Evolutionary conservation across 2,797 vertebrate genomes (phyloP), one percentile per base, ranked within the genome.

Genomic region (Borostomias antarcticus): DNA sequence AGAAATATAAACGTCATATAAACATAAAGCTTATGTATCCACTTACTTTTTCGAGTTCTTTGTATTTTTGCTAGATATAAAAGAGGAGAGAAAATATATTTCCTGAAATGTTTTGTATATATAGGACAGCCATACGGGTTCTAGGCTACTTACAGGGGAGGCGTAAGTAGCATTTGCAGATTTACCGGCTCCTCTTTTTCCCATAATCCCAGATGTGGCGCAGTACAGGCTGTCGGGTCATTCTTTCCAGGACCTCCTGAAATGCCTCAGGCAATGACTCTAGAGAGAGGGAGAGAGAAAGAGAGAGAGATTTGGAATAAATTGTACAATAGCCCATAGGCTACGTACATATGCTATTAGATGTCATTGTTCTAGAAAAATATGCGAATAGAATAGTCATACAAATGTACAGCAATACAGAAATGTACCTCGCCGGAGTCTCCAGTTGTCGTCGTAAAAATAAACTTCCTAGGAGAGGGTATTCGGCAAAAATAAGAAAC

Each of bases 151-250:
- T 40, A 40, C 13, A 11, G 37, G 15, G 15, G 2, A 3, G 4
- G 17, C 17, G 11, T 17, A 10, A 40, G 23, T 33, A 15, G 0
- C 51, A 35, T 13, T 5, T 40, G 1, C 9, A 62, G 53, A 59
- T 87, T 86, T 86, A 96, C 95, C 93, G 0, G 86, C 89, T 64
- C 92, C 86, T 73, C 93, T 87, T 82, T 92, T 96, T 76, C 94
- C 91, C 91, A 90, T 91, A 45, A 94, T 84, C 68, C 91, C 86
- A n/a, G 84, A 92, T 91, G 53, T 91, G 90, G 57, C 90, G 89
- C 17, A 89, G 85, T 75, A 86, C 90, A 64, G 92, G 93, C 88
- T 93, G 93, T 69, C 94, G 85, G 53, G 84, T 89, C 78, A 94
- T 92, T 82, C 92, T 93, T 82, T 89, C 87, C 67, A 96, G 82